Base-by-base conservation (phyloP, 2,888 invertebrate species). In the Scotopteryx bipunctaria region DNA sequence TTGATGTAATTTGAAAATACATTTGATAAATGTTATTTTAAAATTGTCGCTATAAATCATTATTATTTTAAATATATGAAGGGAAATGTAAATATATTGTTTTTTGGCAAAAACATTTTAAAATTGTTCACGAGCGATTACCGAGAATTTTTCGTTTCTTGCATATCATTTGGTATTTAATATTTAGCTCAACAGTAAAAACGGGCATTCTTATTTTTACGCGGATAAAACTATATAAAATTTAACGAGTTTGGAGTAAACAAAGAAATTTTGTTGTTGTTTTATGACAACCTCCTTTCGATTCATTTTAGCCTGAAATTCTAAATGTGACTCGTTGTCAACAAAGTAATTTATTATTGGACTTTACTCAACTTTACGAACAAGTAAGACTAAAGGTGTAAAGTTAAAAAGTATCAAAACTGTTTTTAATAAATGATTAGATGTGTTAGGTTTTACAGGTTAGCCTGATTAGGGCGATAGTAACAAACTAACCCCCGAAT, bases 141-240 rank as follows among this genome's bases (percentile, higher is more conserved):
- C 44, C 16, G 9, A 50, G 43, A 25, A 44, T 11, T 42, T 32
- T 46, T 54, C 55, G 51, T 53, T 23, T 47, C 51, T 32, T 27
- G 23, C 41, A 36, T 33, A 41, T 41, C 0, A 45, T 48, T 48
- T 47, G 14, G 33, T 25, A 53, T 40, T 27, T 41, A 21, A 40
- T 49, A 35, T 57, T 43, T 48, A 46, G 41, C 48, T 52, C 49
- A 50, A 41, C 48, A 50, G 48, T 61, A 62, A 64, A 61, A 58
- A 58, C 29, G 55, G 61, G 50, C 50, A 60, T 41, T 57, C 49
- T 61, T 52, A 48, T 58, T 55, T 66, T 61, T 57, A 59, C 54
- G 55, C 49, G 25, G 55, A 61, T 45, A 61, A 62, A 71, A 66
- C 61, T 65, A 59, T 66, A 66, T 67, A 67, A 74, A 64, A 45